Evolutionary conservation across 2,888 invertebrate species (phyloP), one percentile per base, ranked within the genome.

Genomic region (Chrysodeixis includens): DNA sequence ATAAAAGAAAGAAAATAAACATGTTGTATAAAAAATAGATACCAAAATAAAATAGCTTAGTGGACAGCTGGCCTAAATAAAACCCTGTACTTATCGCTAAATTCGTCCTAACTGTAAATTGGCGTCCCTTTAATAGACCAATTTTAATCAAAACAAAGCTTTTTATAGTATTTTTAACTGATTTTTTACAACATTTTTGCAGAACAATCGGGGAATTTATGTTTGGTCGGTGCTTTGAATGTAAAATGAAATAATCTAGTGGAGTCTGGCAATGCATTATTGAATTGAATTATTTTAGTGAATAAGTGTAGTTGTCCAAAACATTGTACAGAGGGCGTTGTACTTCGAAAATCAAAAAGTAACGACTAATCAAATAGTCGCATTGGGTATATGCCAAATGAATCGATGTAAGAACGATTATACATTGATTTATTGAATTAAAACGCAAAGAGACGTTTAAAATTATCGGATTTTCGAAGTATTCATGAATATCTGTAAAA

Each of bases 221-320:
- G 77, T 80, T 64, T 61, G 59, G 60, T 59, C 62, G 81, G 82
- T 76, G 83, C 79, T 86, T 82, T 71, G 70, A 52, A 70, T 67
- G 53, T 71, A 57, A 26, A 14, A 60, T 65, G 66, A 71, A 73
- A 72, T 54, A 52, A 63, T 69, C 66, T 55, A 76, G n/a, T 69
- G 74, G 72, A 78, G 76, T 70, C 78, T 66, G 79, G 86, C 86
- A 86, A 88, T 87, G 87, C 86, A 74, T 69, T 12, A 79, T 87
- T 85, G 88, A 88, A 86, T 88, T 87, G 85, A 89, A 83, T 75
- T 80, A 52, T 71, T 71, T 63, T 66, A 80, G 69, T 49, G 32
- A 14, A 1, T 69, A 55, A 63, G 56, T 32, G 16, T 62, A 67
- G 53, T 55, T 0, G 40, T 62, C 32, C 49, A 62, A 5, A 30